Evolutionary conservation across 2,113 vertebrate species (phyloP).

Genomic region (Zosterops lateralis): DNA sequence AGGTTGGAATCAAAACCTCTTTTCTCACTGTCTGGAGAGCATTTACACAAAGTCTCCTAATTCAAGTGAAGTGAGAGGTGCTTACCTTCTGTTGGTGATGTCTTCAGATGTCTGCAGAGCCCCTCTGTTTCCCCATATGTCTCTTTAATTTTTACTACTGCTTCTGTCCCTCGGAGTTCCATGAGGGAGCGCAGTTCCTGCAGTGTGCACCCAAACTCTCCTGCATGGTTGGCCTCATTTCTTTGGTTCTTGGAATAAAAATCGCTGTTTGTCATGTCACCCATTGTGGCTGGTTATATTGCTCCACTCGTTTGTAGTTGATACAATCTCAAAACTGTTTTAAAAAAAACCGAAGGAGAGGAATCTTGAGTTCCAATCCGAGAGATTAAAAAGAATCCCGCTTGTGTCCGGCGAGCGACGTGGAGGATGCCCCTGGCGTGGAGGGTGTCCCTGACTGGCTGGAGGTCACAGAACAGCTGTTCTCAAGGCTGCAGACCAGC

Average conservation of each 20-base stretch:
- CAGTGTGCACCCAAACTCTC: slow-evolving; percentile 89
- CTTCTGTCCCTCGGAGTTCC: slow-evolving; percentile 95
- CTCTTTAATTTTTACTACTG: slow-evolving; percentile 97
- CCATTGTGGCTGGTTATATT: slow-evolving; percentile 82
- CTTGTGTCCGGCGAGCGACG: slow-evolving; percentile 10
- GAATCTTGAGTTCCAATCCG: slow-evolving; percentile 22
- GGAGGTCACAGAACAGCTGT: slow-evolving; percentile 66
- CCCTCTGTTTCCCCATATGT: slow-evolving; percentile 90
- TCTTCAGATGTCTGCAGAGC: slow-evolving; percentile 92
- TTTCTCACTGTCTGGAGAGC: neutral
- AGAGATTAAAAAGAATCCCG: slow-evolving; percentile 45
- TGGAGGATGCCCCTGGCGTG: slow-evolving; percentile 17
- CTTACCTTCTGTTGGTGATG: slow-evolving; percentile 94
- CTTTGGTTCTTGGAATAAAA: slow-evolving; percentile 99
- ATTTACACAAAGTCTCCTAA: neutral
- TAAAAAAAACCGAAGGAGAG: slow-evolving; percentile 39
- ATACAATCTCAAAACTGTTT: slow-evolving; percentile 56
- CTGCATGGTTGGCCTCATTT: slow-evolving; percentile 89
- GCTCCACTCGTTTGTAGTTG: slow-evolving; percentile 16
- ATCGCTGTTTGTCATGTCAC: slow-evolving; percentile 99
- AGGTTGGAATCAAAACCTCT: neutral
- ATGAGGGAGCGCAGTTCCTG: slow-evolving; percentile 95
- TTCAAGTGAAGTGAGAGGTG: neutral
- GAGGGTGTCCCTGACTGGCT: slow-evolving; percentile 59
- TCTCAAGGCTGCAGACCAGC: slow-evolving; percentile 91